Percentiles rank a stretch among this genome's conserved stretches.
Evolutionary conservation across 2,888 invertebrate species (phyloP).

Genomic region (Entomobrya proxima): DNA sequence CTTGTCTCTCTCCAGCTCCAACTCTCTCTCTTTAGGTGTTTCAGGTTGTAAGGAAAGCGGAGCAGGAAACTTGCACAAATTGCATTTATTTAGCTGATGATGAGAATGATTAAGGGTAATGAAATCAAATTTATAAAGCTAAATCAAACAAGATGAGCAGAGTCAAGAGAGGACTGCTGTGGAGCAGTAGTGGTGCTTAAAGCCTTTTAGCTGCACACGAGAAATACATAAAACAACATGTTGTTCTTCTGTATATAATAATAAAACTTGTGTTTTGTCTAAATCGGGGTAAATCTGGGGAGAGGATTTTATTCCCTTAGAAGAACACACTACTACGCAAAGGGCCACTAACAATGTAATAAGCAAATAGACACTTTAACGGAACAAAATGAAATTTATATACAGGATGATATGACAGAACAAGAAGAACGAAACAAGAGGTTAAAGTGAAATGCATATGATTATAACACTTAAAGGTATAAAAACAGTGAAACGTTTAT

Average conservation of each 20-base stretch:
- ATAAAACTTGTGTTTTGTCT: no score
- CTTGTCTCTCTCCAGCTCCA: no score
- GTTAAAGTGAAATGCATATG: constrained; percentile 9
- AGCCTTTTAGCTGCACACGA: no score
- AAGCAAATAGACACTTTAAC: constrained; percentile 40
- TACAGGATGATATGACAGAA: neutral
- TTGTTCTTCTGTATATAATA: no score
- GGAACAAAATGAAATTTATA: constrained; percentile 29
- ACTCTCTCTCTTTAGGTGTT: neutral
- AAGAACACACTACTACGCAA: no score
- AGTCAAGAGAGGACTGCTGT: constrained; percentile 24
- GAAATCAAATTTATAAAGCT: constrained; percentile 68
- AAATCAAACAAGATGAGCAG: constrained; percentile 59
- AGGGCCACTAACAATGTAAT: neutral
- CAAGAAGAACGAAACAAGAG: neutral
- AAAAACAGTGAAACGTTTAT: no score
- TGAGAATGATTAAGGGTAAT: constrained; percentile 68
- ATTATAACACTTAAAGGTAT: no score
- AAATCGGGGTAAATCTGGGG: no score
- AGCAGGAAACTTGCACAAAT: constrained; percentile 68
- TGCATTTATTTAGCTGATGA: constrained; percentile 68
- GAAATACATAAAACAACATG: no score
- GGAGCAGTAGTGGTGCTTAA: neutral
- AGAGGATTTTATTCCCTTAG: no score
- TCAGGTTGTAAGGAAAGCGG: neutral